Evolutionary conservation across 2,888 invertebrate species (phyloP), one percentile per base, ranked within the genome.

Genomic region (Desoria tigrina): DNA sequence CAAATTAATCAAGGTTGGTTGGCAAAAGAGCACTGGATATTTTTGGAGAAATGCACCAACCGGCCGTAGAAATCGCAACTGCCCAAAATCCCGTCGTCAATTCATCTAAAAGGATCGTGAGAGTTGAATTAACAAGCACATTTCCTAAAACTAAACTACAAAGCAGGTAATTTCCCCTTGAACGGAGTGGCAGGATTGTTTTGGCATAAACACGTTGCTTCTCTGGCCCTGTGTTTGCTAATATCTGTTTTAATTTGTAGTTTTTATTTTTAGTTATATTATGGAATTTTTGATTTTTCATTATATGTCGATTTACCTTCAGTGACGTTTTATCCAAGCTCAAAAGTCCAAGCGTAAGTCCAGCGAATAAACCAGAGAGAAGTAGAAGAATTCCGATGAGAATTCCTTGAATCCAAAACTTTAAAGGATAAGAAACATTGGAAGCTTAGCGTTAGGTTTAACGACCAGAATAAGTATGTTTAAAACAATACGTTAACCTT

Each of bases 111-210:
- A 99, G 81, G 79, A 99, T 95, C 2, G 99, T 97, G 78, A 99
- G 90, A 4, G 92, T 92, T n/a, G 94, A 92, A 82, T 99, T 98
- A 24, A 98, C 97, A 68, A 98, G 87, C 26, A 98, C 97, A 81
- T 96, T 96, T 59, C 88, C 89, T 21, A 86, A 77, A 76, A 87
- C 79, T 56, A 87, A 80, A 57, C 90, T 90, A 81, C 92, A 93
- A 60, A 99, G 84, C 59, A 99, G 83, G 81, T 92, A 97, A 83
- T 99, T 99, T 50, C 98, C 97, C 78, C 91, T 88, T 78, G 92
- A 90, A 23, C 98, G 83, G 0, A 99, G 90, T 0, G 99, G 99
- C 80, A 90, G 88, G 69, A 99, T 99, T 18, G 87, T 87, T 69
- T 86, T 86, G 0, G 98, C 97, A 81, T 94, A 94, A 76, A 85